A percentile compares a stretch with the other conserved stretches of the same genome.
These are phyloP conservation scores for Oreohelix idahoensis DNA, from an alignment of 1,140 invertebrate genomes.

Conservation along the genomic window DNA sequence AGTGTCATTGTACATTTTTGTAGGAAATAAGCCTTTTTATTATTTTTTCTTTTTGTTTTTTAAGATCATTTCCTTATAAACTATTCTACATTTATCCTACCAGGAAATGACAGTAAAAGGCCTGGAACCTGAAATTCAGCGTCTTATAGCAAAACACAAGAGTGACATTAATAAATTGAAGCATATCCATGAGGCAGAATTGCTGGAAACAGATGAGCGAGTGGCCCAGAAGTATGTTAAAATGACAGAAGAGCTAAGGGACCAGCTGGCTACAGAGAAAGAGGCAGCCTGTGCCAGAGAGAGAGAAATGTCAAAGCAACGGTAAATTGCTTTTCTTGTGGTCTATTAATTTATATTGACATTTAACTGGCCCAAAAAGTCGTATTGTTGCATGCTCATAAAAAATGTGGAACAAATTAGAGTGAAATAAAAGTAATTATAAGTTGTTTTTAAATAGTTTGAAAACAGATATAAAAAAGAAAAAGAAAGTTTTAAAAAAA, in stretches of 20 bases:
- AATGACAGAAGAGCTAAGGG: constrained; percentile 72
- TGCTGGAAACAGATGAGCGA: constrained; percentile 71
- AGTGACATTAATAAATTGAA: constrained; percentile 72
- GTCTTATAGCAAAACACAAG: constrained; percentile 73
- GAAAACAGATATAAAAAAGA: too few relatives aligned
- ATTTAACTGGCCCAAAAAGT: too few relatives aligned
- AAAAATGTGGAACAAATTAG: too few relatives aligned
- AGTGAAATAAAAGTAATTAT: not conserved
- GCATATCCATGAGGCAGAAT: constrained; percentile 72
- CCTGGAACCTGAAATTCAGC: constrained; percentile 73
- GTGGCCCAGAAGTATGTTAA: constrained; percentile 71
- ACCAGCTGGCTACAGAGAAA: constrained; percentile 72
- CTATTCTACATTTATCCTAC: not conserved
- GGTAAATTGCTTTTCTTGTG: constrained; percentile 46
- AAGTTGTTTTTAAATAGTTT: too few relatives aligned
- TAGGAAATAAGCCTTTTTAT: too few relatives aligned
- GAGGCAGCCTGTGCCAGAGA: constrained; percentile 71
- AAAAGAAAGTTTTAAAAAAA: too few relatives aligned
- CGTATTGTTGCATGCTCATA: too few relatives aligned
- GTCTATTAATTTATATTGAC: too few relatives aligned
- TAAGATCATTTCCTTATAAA: too few relatives aligned
- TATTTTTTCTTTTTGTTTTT: too few relatives aligned
- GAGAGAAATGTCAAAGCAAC: constrained; percentile 68
- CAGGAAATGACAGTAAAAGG: constrained; percentile 75
- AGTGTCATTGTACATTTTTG: too few relatives aligned